Evolutionary conservation across 2,113 vertebrate genomes (phyloP).

Genomic region (Potamarius usumacintae): DNA sequence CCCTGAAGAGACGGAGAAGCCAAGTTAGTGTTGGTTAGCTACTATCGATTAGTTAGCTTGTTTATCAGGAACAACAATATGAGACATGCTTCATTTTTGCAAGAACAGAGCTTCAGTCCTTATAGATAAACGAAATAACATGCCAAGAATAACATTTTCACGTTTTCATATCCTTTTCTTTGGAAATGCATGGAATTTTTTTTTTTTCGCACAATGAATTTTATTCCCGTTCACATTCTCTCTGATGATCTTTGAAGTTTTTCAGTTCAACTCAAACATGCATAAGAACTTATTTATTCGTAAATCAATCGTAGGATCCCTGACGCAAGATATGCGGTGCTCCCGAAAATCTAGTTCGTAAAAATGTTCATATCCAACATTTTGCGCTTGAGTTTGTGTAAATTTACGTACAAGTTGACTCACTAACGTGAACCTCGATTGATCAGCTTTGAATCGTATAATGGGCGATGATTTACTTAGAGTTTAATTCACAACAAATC

Average conservation of each 20-base stretch:
- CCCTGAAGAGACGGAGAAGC: neutral
- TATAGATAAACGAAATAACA: neutral
- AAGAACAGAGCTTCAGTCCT: neutral
- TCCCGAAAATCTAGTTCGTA: neutral
- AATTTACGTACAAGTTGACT: neutral
- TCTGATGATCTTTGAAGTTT: neutral
- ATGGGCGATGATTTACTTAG: too few species aligned
- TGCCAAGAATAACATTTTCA: neutral
- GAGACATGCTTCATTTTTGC: neutral
- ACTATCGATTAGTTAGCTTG: neutral
- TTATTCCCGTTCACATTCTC: neutral
- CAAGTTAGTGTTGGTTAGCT: neutral
- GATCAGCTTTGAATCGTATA: too few species aligned
- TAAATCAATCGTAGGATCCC: neutral
- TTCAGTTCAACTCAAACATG: neutral
- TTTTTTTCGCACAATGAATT: neutral
- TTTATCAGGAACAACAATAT: neutral
- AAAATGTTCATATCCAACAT: neutral
- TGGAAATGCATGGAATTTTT: too few species aligned
- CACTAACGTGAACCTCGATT: neutral
- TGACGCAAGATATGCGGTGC: neutral
- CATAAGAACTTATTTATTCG: neutral
- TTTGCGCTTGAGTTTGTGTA: neutral
- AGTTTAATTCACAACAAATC: neutral
- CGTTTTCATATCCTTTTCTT: neutral